phyloP scores from a whole-genome alignment of 1,140 invertebrate species.

The Drosophila bipectinata region DNA sequence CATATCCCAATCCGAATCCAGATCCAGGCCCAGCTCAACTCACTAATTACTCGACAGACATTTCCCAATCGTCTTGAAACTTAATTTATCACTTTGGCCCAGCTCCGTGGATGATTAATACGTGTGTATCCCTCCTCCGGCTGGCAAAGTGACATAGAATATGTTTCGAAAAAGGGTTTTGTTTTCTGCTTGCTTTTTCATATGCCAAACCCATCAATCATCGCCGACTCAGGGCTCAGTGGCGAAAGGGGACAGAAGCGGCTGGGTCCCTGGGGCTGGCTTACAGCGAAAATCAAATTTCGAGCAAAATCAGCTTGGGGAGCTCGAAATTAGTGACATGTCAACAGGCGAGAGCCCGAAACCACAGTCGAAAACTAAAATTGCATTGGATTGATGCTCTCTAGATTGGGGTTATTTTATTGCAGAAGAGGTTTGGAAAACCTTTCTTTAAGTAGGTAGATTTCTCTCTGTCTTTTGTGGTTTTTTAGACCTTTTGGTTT shows the following conservation, averaged over 20 bases:
- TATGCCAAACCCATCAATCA: conserved; percentile 71
- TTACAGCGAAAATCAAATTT: conserved; percentile 60
- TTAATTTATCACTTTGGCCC: conserved; percentile 67
- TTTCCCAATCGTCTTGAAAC: conserved; percentile 57
- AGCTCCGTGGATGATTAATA: conserved; percentile 64
- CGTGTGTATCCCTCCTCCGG: conserved; percentile 37
- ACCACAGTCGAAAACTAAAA: conserved; percentile 22
- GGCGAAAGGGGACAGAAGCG: conserved; percentile 8
- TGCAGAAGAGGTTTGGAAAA: too few relatives aligned
- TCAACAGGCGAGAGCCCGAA: conserved; percentile 54
- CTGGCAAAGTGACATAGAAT: conserved; percentile 67
- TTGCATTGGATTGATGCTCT: conserved; percentile 5
- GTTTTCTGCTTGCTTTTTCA: conserved; percentile 37
- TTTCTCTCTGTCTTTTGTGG: too few relatives aligned
- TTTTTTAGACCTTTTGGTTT: too few relatives aligned
- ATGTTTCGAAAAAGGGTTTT: conserved; percentile 72
- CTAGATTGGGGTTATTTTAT: not conserved
- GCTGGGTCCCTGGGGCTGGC: not conserved
- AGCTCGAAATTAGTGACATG: conserved; percentile 76
- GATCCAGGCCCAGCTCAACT: conserved; percentile 25
- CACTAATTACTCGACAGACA: conserved; percentile 63
- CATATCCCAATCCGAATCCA: not conserved
- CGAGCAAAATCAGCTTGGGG: conserved; percentile 61
- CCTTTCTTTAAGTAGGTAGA: too few relatives aligned
- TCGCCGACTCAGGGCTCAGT: conserved; percentile 24